phyloP scores from a whole-genome alignment of 2,797 vertebrate genomes.

The Gallirallus australis region DNA sequence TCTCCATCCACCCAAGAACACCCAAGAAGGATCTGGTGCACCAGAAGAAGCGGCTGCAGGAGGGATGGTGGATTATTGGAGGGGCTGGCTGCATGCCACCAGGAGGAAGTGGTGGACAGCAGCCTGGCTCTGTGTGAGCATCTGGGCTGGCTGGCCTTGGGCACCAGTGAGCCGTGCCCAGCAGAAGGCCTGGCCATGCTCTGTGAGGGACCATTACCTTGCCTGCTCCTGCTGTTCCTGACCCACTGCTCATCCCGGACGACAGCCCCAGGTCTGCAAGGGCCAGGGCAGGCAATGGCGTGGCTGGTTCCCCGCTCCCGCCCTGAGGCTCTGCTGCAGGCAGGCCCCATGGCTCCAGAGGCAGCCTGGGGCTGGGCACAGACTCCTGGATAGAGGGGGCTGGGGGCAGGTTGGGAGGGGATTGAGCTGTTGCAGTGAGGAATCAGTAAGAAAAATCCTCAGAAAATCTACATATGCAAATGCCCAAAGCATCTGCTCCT shows the following conservation, averaged over 20 bases:
- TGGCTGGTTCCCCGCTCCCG: background rate
- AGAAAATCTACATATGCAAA: background rate
- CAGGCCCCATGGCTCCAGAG: fast-evolving
- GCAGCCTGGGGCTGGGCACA: background rate
- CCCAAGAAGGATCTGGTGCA: fast-evolving
- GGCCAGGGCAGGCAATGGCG: fast-evolving
- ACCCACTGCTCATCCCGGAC: fast-evolving
- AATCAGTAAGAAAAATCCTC: background rate
- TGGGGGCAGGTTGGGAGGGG: fast-evolving
- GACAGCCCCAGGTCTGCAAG: background rate
- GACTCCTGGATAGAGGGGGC: background rate
- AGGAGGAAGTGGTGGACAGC: background rate
- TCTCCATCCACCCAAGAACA: background rate
- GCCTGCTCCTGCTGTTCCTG: background rate
- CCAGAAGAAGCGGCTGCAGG: background rate
- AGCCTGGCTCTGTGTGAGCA: background rate
- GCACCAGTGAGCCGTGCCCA: fast-evolving
- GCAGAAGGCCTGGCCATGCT: background rate
- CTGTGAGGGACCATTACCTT: background rate
- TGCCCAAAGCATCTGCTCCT: background rate
- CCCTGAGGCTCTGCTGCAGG: background rate
- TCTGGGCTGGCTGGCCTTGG: background rate
- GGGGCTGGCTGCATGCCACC: fast-evolving
- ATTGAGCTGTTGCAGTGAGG: background rate
- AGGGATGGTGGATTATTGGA: background rate